Base-by-base conservation (phyloP, 2,797 vertebrate genomes). In the Hybognathus amarus region DNA sequence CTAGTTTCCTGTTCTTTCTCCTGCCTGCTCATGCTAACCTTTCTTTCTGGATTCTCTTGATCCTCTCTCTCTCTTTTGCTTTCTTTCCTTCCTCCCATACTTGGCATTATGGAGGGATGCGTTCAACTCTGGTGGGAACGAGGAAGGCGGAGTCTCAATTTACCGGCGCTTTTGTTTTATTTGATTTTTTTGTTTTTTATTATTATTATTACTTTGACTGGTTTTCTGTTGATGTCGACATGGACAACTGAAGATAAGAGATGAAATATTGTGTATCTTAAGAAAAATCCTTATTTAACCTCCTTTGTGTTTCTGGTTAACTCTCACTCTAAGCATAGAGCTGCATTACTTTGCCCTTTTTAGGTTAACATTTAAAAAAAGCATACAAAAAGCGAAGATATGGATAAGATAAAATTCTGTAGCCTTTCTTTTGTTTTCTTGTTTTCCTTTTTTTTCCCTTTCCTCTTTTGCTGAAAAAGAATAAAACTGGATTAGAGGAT, bases 401-500 rank as follows among this genome's bases (percentile, higher is more conserved):
- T 90, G 85, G 90, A 90, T 66, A 82, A 92, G 90, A 89, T 88
- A 87, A 92, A 90, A 88, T 90, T 89, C 83, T 88, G 88, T 90
- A 88, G 88, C 87, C 84, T 94, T 90, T 90, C 83, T 93, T 92
- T 92, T 86, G 87, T 91, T 92, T 87, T 50, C 80, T 91, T 89
- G 90, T 90, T 85, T 88, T 91, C 86, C 87, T 91, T 91, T 85
- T 87, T 40, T 88, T 84, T 84, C 83, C 83, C 83, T 77, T 47
- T 89, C 91, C 92, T 92, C 86, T 92, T 93, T 94, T 91, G 91
- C 83, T 91, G 89, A 94, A 91, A 92, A 92, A 92, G 88, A 95
- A 95, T 95, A 95, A 76, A 96, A 95, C 92, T 93, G 93, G 92
- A 94, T 93, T 94, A 94, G 93, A 94, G 90, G 91, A 93, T 69